Percentiles rank a stretch among this genome's conserved stretches.
Conservation (phyloP, 1,140 invertebrate genomes). For the Trinorchestia longiramus region DNA sequence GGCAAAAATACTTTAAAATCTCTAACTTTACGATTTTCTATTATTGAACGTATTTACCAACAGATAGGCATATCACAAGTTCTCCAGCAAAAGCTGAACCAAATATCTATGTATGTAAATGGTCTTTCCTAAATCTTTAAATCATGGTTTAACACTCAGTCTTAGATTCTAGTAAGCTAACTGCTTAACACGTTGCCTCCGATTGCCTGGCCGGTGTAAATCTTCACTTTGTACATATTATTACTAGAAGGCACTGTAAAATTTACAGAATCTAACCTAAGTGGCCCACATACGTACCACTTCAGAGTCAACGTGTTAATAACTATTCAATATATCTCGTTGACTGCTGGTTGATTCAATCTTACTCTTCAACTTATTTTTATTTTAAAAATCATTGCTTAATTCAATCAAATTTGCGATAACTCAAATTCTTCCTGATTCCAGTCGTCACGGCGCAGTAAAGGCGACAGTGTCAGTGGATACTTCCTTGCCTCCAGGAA, state of each 20-base stretch:
- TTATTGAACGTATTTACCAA: too few species aligned
- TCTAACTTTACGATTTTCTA: too few species aligned
- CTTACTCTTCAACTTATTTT: neutral
- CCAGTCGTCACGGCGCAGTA: conserved; percentile 71
- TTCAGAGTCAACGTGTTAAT: too few species aligned
- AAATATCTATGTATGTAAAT: neutral
- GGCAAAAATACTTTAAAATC: too few species aligned
- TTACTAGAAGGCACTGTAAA: too few species aligned
- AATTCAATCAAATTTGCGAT: neutral
- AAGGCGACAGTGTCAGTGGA: conserved; percentile 72
- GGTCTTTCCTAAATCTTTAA: neutral
- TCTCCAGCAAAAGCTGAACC: neutral
- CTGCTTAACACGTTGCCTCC: too few species aligned
- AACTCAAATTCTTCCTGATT: conserved; percentile 15
- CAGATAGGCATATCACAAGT: too few species aligned
- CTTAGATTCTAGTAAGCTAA: neutral
- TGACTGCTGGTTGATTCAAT: too few species aligned
- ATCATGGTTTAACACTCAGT: neutral
- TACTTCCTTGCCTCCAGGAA: conserved; percentile 75
- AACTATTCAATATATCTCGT: neutral
- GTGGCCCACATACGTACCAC: too few species aligned
- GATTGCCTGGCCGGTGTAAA: too few species aligned
- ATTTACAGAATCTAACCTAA: too few species aligned
- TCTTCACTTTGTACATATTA: too few species aligned
- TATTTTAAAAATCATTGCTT: neutral